These are phyloP conservation scores for Patiria miniata DNA, from an alignment of 35 echinoderm and acorn worm genomes.

Conservation along the genomic window DNA sequence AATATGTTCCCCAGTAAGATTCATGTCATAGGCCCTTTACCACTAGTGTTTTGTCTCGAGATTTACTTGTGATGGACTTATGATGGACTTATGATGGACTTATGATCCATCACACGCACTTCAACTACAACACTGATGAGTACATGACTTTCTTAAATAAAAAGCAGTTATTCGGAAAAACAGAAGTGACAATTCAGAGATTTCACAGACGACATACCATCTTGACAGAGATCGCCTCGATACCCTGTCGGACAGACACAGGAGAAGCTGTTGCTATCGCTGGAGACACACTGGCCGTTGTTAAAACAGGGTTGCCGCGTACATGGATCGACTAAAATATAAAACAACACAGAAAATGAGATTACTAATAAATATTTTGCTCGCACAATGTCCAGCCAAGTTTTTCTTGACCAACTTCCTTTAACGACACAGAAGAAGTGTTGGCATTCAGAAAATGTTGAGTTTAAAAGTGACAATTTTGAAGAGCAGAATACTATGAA, in stretches of 20 bases:
- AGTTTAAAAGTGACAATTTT: neutral
- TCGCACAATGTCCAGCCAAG: neutral
- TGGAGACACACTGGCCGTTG: neutral
- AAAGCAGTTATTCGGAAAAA: neutral
- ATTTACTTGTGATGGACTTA: no score
- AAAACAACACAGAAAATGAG: neutral
- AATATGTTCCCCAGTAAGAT: no score
- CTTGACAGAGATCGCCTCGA: neutral
- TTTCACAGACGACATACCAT: neutral
- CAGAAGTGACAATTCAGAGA: neutral
- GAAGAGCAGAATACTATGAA: neutral
- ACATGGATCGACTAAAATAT: neutral
- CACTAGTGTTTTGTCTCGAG: no score
- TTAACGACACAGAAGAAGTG: neutral
- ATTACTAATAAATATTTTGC: neutral
- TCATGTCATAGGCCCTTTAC: no score
- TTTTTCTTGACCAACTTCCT: neutral
- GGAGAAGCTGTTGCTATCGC: neutral
- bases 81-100: no score
- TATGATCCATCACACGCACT: neutral
- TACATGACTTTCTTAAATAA: neutral
- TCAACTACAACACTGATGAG: neutral
- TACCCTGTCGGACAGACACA: neutral
- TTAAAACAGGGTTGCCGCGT: neutral
- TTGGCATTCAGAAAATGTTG: neutral